Evolutionary conservation across 2,797 vertebrate genomes (phyloP), one percentile per base, ranked within the genome.

Genomic region (Amphiprion clarkii): DNA sequence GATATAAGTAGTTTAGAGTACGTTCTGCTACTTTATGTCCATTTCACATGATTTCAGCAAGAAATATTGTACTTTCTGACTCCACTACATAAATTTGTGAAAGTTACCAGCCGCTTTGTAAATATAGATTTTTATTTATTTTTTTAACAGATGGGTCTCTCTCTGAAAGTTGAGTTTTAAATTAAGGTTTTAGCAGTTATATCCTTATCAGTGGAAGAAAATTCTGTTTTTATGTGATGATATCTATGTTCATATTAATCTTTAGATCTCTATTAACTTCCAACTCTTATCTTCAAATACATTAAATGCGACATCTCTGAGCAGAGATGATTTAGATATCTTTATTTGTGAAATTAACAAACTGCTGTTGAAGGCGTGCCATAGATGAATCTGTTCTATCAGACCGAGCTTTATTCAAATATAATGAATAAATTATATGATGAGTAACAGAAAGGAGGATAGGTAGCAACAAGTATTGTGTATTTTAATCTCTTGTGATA

Each of bases 401-500:
- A 63, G 40, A 29, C 11, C 6, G 23, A 67, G 46, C 21, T 49
- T 49, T 56, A 60, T 66, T 40, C 52, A 52, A 52, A 66, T 39
- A 53, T 23, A 16, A 67, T 72, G 81, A 84, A 78, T 79, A 76
- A 71, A 74, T 60, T 48, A 82, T 42, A 4, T 0, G 16, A 27
- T 39, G 63, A 58, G 25, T 36, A 77, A 60, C 52, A 61, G 48
- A 11, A 16, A 31, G 25, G 40, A 61, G 6, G 21, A 44, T 36
- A 4, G 0, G 54, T 33, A 58, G 46, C 44, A 66, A 33, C 49
- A 27, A 16, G 16, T 60, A 27, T 59, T 48, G 56, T 60, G 53
- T 53, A 48, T 82, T 79, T 76, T 6, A 71, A 68, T 58, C 6
- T 36, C 16, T 74, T 82, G 66, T 76, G 8, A 74, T 67, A 58